Conservation (phyloP, 2,113 vertebrate species). For the Lampris incognitus region DNA sequence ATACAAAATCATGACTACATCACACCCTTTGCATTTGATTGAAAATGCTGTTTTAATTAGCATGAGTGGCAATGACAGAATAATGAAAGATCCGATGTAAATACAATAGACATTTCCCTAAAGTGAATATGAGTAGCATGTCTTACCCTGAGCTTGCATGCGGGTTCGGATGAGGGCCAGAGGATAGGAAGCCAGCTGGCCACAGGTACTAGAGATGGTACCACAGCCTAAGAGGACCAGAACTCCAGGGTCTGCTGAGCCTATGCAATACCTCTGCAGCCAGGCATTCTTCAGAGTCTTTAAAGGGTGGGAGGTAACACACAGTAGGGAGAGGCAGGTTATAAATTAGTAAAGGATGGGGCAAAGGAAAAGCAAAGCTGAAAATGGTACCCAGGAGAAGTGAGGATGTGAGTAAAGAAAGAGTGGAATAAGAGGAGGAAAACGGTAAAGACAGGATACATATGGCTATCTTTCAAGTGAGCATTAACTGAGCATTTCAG, state of each 20-base stretch:
- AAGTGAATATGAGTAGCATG: background rate
- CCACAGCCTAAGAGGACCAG: constrained; percentile 90
- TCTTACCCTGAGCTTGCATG: constrained; percentile 94
- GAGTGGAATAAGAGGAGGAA: background rate
- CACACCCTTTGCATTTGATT: too few relatives aligned
- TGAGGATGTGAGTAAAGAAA: background rate
- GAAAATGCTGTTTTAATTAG: too few relatives aligned
- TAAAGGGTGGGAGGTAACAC: background rate
- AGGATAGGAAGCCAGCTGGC: constrained; percentile 93
- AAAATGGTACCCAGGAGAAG: background rate
- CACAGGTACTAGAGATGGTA: constrained; percentile 92
- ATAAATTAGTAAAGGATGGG: background rate
- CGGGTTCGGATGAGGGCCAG: constrained; percentile 91
- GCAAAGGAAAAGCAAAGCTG: too few relatives aligned
- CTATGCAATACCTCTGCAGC: constrained; percentile 88
- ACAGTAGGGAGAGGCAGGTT: background rate
- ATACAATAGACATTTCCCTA: too few relatives aligned
- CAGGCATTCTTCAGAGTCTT: constrained; percentile 91
- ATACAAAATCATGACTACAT: background rate
- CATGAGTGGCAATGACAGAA: too few relatives aligned
- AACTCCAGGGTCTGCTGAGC: constrained; percentile 90
- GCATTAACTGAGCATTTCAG: too few relatives aligned
- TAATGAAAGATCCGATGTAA: too few relatives aligned
- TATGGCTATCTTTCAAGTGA: background rate
- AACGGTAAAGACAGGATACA: background rate